Evolutionary conservation across 2,113 vertebrate genomes (phyloP).

Genomic region (Neogale vison): DNA sequence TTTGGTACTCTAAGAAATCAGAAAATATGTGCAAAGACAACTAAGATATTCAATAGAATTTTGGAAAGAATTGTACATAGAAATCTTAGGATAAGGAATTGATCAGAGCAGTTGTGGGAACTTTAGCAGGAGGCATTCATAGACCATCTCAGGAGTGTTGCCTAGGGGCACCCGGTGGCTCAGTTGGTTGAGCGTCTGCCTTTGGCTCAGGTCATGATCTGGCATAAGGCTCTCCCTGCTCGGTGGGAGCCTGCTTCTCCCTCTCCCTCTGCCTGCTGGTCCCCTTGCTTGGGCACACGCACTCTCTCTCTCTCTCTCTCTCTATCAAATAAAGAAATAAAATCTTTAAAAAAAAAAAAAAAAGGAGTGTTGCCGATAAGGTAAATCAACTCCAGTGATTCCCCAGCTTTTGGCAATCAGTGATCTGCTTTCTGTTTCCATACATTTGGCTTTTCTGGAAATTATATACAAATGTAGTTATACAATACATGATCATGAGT

Average conservation of each 20-base stretch:
- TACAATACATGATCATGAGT: not conserved
- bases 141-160: not conserved
- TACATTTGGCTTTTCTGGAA: not conserved
- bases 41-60: not conserved
- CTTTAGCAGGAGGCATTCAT: not conserved
- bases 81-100: not conserved
- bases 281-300: too few species aligned
- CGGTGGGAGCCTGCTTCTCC: too few species aligned
- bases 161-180: not conserved
- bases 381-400: not conserved
- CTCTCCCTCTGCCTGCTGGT: too few species aligned
- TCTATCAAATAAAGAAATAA: not conserved
- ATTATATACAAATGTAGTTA: not conserved
- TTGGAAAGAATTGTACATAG: not conserved
- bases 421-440: not conserved
- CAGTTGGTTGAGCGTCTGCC: not conserved
- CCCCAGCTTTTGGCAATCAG: not conserved
- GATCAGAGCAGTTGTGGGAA: not conserved
- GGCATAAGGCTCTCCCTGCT: too few species aligned
- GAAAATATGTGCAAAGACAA: not conserved
- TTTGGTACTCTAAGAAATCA: not conserved
- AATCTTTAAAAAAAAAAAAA: not conserved
- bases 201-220: not conserved
- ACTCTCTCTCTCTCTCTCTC: too few species aligned
- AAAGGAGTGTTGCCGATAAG: not conserved